Evolutionary conservation across 2,113 vertebrate species (phyloP).

Genomic region (Cyprinodon variegatus): DNA sequence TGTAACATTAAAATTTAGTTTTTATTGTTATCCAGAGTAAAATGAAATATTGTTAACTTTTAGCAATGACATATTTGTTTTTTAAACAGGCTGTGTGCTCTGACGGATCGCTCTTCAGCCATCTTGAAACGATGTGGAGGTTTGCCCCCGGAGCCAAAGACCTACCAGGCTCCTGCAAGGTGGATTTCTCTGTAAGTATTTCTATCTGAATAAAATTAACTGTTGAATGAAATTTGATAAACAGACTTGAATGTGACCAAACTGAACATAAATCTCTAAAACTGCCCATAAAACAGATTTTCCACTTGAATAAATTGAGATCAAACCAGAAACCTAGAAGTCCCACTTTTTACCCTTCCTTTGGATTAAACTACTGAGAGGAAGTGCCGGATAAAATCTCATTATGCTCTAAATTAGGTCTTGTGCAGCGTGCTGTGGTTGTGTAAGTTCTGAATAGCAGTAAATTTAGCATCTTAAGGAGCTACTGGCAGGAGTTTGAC

Average conservation of each 20-base stretch:
- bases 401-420: constrained; percentile 60
- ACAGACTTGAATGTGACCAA: neutral
- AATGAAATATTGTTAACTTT: neutral
- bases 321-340: neutral
- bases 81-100: constrained; percentile 79
- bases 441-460: constrained; percentile 38
- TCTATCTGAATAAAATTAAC: neutral
- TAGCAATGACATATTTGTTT: neutral
- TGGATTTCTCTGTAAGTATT: constrained; percentile 81
- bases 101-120: constrained; percentile 80
- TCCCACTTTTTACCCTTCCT: neutral
- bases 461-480: constrained; percentile 13
- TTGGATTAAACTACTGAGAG: constrained; percentile 30
- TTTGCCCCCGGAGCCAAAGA: constrained; percentile 72
- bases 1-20: neutral
- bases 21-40: neutral
- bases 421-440: constrained; percentile 1
- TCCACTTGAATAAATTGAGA: neutral
- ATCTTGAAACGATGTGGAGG: constrained; percentile 83
- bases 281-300: neutral
- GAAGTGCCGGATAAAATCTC: constrained; percentile 36
- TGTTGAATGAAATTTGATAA: neutral
- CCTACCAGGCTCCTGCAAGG: constrained; percentile 69
- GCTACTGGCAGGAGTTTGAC: constrained; percentile 21
- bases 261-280: neutral